These are phyloP conservation scores for Halcyon senegalensis DNA, from an alignment of 2,113 vertebrate species.

Conservation along the genomic window DNA sequence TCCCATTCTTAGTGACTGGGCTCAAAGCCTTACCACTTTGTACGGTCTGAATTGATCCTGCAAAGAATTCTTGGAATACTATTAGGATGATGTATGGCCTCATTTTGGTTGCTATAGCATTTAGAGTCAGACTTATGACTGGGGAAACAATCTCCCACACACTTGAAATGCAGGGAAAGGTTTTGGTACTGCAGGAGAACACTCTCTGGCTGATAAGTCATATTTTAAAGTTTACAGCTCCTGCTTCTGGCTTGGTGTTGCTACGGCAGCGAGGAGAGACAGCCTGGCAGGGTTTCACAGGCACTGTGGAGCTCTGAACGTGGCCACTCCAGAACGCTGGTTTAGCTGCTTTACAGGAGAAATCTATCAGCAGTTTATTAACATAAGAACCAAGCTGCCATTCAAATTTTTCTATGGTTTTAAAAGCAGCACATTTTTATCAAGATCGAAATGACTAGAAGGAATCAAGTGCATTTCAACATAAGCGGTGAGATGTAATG, in stretches of 20 bases:
- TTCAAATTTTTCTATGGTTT: not conserved
- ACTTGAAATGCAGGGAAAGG: conserved; percentile 66
- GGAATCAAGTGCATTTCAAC: not conserved
- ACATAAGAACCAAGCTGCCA: conserved; percentile 16
- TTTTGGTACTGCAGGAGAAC: conserved; percentile 52
- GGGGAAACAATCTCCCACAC: conserved; percentile 44
- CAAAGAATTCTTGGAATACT: conserved; percentile 76
- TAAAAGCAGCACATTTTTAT: not conserved
- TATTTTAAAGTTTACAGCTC: conserved; percentile 75
- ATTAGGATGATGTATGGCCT: conserved; percentile 83
- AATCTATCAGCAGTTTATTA: conserved; percentile 45
- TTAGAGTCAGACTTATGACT: conserved; percentile 63
- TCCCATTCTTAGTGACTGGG: not conserved
- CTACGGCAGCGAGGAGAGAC: conserved; percentile 40
- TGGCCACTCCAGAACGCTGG: not conserved
- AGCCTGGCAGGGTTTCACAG: not conserved
- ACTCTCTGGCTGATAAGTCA: conserved; percentile 28
- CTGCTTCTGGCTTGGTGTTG: conserved; percentile 65
- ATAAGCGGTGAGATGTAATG: not conserved
- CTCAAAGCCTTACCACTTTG: conserved; percentile 41
- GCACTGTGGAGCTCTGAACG: not conserved
- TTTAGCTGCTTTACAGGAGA: not conserved
- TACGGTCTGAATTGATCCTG: conserved; percentile 77
- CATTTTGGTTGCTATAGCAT: conserved; percentile 82
- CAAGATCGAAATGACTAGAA: not conserved